Evolutionary conservation across 1,140 invertebrate genomes (phyloP), one percentile per base, ranked within the genome.

Genomic region (Drosophila grimshawi): DNA sequence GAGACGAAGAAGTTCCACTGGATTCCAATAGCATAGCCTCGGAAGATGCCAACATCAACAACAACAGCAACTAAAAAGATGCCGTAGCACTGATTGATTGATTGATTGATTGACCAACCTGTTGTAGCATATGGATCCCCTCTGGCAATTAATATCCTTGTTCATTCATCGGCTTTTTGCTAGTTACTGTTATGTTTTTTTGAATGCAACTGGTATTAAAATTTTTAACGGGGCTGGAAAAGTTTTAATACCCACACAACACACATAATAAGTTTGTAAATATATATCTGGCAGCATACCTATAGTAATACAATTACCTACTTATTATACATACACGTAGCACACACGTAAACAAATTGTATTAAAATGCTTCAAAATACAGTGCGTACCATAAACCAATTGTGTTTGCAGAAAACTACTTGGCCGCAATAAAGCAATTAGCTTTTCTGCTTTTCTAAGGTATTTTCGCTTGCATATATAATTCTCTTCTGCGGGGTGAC

Each of bases 181-280:
- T 45, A 69, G 27, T 61, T 51, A 32, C 59, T 60, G 3, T 53
- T 65, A 27, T 59, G 57, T 63, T 74, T 29, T 29, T 48, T 43
- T n/a, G 41, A 52, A 6, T 29, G 46, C 51, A 65, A 61, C 45
- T 63, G 63, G 60, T 83, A 83, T 90, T 90, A 86, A 83, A 86
- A 83, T 78, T 86, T 90, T 79, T 75, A 63, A 78, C 61, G 76
- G 78, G 86, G 86, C 82, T 90, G 86, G 86, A 81, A 81, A 90
- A 82, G 83, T 83, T 90, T 90, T 90, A 90, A 86, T 90, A 77
- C 68, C 62, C 53, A 41, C 6, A 37, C 6, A 37, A 37, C 5
- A 41, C 3, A 41, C 39, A 41, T 10, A 41, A 32, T 65, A 48
- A 63, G 43, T 35, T 37, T 77, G 74, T 77, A 77, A 77, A 77